phyloP scores from a whole-genome alignment of 2,888 invertebrate genomes.

The Trissoscelio sp. region DNA sequence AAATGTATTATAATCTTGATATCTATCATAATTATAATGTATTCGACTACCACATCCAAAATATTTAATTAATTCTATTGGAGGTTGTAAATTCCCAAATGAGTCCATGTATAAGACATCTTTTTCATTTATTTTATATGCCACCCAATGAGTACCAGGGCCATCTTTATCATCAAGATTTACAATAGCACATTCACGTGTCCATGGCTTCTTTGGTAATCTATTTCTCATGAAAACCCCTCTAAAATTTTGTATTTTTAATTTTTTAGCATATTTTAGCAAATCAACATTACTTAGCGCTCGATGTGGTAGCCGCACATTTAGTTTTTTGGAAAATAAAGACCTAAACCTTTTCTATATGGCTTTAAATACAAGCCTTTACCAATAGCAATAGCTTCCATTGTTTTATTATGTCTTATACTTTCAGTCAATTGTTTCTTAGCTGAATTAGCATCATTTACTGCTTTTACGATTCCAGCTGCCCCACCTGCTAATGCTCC shows the following conservation, averaged over 20 bases:
- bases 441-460: constrained; percentile 76
- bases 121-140: constrained; percentile 58
- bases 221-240: not conserved
- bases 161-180: constrained; percentile 69
- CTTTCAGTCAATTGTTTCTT: constrained; percentile 75
- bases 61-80: constrained; percentile 28
- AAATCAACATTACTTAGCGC: constrained; percentile 76
- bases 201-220: not conserved
- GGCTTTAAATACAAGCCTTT: constrained; percentile 8
- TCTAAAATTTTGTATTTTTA: constrained; percentile 75
- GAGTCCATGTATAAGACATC: not conserved
- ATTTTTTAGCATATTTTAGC: constrained; percentile 70
- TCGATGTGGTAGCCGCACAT: constrained; percentile 72
- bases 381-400: constrained; percentile 14
- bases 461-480: constrained; percentile 68
- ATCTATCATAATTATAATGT: constrained; percentile 24
- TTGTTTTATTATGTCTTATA: not conserved
- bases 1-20: constrained; percentile 63
- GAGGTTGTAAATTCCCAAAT: constrained; percentile 57
- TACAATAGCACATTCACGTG: constrained; percentile 10
- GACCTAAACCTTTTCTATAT: constrained; percentile 1
- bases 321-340: constrained; percentile 30
- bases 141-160: constrained; percentile 69
- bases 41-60: constrained; percentile 29
- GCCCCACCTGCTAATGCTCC: constrained; percentile 79